Percentiles rank a stretch among this genome's conserved stretches.
These are phyloP conservation scores for Baccha elongata DNA, from an alignment of 2,888 invertebrate species.

Conservation along the genomic window DNA sequence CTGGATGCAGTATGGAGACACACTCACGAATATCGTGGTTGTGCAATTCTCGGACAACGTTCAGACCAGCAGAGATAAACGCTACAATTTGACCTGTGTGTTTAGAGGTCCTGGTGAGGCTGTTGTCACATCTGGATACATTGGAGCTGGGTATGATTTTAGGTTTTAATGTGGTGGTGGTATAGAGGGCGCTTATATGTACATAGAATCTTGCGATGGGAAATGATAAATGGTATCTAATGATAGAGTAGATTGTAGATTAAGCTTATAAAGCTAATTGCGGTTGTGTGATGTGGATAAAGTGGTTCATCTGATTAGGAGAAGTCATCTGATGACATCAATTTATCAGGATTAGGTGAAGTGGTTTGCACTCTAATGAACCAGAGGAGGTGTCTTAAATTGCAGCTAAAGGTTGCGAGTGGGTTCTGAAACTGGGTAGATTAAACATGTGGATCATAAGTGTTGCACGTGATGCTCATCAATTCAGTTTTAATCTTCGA, in stretches of 20 bases:
- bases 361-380: constrained; percentile 12
- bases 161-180: constrained; percentile 17
- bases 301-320: constrained; percentile 26
- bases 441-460: too few relatives aligned
- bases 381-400: neutral
- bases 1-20: constrained; percentile 90
- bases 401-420: too few relatives aligned
- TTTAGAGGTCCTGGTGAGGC: constrained; percentile 96
- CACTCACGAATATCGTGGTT: constrained; percentile 96
- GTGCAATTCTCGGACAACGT: constrained; percentile 97
- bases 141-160: constrained; percentile 91
- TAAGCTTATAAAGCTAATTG: constrained; percentile 38
- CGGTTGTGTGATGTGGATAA: constrained; percentile 11
- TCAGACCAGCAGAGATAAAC: constrained; percentile 94
- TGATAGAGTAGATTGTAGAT: constrained; percentile 42
- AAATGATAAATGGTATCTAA: constrained; percentile 41
- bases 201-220: constrained; percentile 27
- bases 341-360: neutral
- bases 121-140: constrained; percentile 95
- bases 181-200: neutral
- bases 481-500: too few relatives aligned
- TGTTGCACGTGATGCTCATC: too few relatives aligned
- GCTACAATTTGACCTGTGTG: constrained; percentile 95
- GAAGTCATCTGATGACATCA: neutral
- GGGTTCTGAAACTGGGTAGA: too few relatives aligned